phyloP scores from a whole-genome alignment of 2,113 vertebrate species.

The Lanius ludovicianus region DNA sequence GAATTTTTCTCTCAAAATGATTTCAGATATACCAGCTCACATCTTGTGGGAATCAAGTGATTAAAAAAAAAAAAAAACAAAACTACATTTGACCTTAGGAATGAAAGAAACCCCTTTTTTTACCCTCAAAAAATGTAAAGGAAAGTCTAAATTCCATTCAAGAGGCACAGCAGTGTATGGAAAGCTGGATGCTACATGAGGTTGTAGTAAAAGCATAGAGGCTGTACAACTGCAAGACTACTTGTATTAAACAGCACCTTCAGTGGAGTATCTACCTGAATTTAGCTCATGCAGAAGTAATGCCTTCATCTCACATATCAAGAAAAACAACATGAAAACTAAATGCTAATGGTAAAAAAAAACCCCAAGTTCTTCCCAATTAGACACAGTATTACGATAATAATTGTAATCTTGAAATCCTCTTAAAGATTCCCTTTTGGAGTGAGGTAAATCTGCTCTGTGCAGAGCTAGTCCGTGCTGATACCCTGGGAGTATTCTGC shows the following conservation, averaged over 20 bases:
- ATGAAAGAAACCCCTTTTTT: not conserved
- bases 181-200: not conserved
- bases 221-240: not conserved
- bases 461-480: not conserved
- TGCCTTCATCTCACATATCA: not conserved
- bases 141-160: not conserved
- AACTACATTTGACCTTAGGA: not conserved
- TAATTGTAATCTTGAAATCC: not conserved
- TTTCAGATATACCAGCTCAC: not conserved
- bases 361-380: not conserved
- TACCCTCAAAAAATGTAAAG: not conserved
- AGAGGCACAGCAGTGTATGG: not conserved
- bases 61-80: rapidly evolving
- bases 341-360: not conserved
- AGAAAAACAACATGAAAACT: not conserved
- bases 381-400: not conserved
- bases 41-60: not conserved
- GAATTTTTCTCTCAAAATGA: not conserved
- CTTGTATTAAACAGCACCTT: not conserved
- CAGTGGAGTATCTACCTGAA: not conserved
- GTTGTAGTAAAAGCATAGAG: not conserved
- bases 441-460: not conserved
- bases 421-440: not conserved
- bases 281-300: not conserved
- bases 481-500: not conserved